Conservation (phyloP, 2,888 invertebrate species). For the Entomobrya multifasciata region DNA sequence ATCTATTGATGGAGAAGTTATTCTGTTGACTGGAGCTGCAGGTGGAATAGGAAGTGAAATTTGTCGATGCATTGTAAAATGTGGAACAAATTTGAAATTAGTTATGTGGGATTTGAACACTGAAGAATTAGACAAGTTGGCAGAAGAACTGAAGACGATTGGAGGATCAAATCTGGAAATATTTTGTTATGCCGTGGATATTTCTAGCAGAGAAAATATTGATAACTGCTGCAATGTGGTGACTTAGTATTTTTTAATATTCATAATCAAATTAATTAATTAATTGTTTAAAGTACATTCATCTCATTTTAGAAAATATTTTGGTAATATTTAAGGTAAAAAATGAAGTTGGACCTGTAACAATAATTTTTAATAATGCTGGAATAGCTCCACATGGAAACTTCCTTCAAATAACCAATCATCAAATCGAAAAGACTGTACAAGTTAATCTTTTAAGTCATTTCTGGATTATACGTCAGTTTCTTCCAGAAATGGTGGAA, state of each 20-base stretch:
- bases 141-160: conserved; percentile 81
- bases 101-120: conserved; percentile 87
- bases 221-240: conserved; percentile 57
- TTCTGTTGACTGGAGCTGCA: conserved; percentile 84
- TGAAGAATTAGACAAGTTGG: conserved; percentile 83
- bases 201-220: conserved; percentile 83
- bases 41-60: conserved; percentile 86
- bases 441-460: conserved; percentile 73
- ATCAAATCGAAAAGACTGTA: conserved; percentile 70
- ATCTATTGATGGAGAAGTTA: conserved; percentile 60
- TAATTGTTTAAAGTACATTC: too few relatives aligned
- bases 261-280: too few relatives aligned
- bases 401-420: conserved; percentile 25
- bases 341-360: too few relatives aligned
- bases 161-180: conserved; percentile 82
- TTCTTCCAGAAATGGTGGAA: conserved; percentile 73
- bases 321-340: too few relatives aligned
- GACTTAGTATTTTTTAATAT: too few relatives aligned
- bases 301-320: too few relatives aligned
- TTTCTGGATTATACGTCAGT: conserved; percentile 73
- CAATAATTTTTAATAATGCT: neutral
- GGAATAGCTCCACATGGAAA: neutral
- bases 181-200: conserved; percentile 84
- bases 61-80: conserved; percentile 84
- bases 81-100: conserved; percentile 83